Base-by-base conservation (phyloP, 1,140 invertebrate genomes). In the Drosophila varians region DNA sequence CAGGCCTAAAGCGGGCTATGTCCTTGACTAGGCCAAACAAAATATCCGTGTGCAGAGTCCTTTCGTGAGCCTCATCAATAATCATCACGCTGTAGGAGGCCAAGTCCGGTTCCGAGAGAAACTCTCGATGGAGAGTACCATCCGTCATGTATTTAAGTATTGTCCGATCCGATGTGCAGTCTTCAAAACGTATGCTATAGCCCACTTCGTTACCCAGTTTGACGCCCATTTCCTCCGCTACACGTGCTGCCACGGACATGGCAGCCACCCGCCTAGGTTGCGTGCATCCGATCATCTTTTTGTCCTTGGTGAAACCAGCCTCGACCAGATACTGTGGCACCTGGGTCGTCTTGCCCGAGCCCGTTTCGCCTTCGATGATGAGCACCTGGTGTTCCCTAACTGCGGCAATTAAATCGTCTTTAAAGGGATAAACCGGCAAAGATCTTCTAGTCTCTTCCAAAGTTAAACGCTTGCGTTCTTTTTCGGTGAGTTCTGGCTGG, bases 91-190 rank as follows among this genome's bases (percentile, higher is more conserved):
- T 98, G 91, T 99, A 99, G 1, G 95, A 95, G 36, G 94, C 95
- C 19, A 99, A 92, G 93, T 99, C 98, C 1, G 98, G 98, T 92
- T 99, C 99, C 56, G 97, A 96, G 1, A 99, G 93, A 92, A 99
- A 99, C 92, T 99, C 99, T 89, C 99, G 93, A 46, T 99, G 95
- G 42, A 99, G 91, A 86, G 99, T 99, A 90, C 99, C 99, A 92
- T 99, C 99, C 38, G 99, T 99, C 98, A 99, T 99, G 83, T 99
- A 99, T 92, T 99, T 99, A n/a, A 99, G 95, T 43, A 99, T 92
- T 7, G 99, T 99, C 91, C 97, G 95, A 57, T 98, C 95, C 11
- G 97, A 98, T 2, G 98, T 99, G 78, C 99, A 99, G 92, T 99
- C 99, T 93, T 99, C 99, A 93, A 99, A 99, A 90, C 99, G 94